These are phyloP conservation scores for Dufourea novaeangliae DNA, from an alignment of 1,140 invertebrate species.

Conservation along the genomic window DNA sequence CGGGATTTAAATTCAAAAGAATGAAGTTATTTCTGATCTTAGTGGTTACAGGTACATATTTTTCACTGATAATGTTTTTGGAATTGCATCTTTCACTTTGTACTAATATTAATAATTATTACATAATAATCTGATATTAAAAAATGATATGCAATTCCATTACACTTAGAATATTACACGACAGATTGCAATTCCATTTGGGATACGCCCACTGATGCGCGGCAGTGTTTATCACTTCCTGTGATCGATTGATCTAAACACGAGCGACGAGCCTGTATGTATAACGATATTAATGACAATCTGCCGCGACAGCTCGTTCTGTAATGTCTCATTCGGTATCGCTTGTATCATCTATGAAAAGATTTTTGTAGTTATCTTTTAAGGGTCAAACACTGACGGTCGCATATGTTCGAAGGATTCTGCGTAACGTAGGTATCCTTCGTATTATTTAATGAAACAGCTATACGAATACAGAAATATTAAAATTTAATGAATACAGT, in stretches of 20 bases:
- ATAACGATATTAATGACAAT: conserved; percentile 37
- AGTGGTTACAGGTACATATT: no score
- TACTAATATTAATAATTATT: no score
- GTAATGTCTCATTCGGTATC: conserved; percentile 23
- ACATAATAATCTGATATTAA: no score
- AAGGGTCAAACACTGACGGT: neutral
- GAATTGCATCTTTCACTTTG: no score
- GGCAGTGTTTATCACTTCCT: conserved; percentile 31
- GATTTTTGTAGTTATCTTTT: conserved; percentile 4
- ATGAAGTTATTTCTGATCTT: no score
- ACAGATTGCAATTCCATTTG: conserved; percentile 39
- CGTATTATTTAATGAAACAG: neutral
- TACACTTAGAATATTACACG: neutral
- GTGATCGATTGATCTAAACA: conserved; percentile 35
- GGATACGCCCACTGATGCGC: conserved; percentile 27
- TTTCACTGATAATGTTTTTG: no score
- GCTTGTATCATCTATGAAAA: conserved; percentile 16
- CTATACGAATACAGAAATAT: neutral
- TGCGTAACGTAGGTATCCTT: neutral
- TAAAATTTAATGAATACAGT: no score
- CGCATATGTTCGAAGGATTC: neutral
- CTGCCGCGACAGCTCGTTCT: conserved; percentile 10
- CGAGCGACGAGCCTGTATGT: conserved; percentile 14
- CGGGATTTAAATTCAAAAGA: no score
- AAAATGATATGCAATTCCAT: neutral